Base-by-base conservation (phyloP, 2,113 vertebrate genomes). In the Andinoacara biseriatus region DNA sequence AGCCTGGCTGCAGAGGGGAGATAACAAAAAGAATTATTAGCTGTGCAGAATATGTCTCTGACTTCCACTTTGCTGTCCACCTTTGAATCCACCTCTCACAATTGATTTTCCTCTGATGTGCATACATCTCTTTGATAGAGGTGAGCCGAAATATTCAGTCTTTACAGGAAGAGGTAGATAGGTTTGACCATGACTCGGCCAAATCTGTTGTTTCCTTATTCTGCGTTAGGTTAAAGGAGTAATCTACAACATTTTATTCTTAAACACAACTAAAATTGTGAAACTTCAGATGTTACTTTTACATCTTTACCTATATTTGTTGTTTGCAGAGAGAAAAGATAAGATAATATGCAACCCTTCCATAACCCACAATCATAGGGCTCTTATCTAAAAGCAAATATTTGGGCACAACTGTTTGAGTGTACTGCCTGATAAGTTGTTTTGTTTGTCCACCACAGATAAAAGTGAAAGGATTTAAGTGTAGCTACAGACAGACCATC, bases 301-400 rank as follows among this genome's bases (percentile, higher is more conserved):
- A 5, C 22, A 17, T 24, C 24, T 75, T 60, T 67, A 11, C 62
- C 74, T 59, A 24, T 57, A 58, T 49, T 63, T 72, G 26, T 31
- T 54, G 31, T 72, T 33, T 33, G 46, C 8, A 40, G n/a, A 54
- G 58, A 78, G 49, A 61, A 74, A 78, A 89, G 88, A 87, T 86
- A 81, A 91, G 87, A 86, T 88, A 78, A 62, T 59, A 24, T 24
- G 60, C 31, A 77, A 57, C 49, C 24, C 24, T 86, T 31, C 7
- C 83, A 86, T 72, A 86, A 72, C 24, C 54, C 65, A 76, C 84
- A 89, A 89, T 90, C 63, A 79, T 82, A 86, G 83, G 43, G 58
- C 67, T 87, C 86, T 92, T 93, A 94, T 95, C 93, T 84, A 10
- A 89, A 92, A 82, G 58, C 83, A 95, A 95, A 93, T 93, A 94